Conservation (phyloP, 2,113 vertebrate species). For the Chaetodon auriga region DNA sequence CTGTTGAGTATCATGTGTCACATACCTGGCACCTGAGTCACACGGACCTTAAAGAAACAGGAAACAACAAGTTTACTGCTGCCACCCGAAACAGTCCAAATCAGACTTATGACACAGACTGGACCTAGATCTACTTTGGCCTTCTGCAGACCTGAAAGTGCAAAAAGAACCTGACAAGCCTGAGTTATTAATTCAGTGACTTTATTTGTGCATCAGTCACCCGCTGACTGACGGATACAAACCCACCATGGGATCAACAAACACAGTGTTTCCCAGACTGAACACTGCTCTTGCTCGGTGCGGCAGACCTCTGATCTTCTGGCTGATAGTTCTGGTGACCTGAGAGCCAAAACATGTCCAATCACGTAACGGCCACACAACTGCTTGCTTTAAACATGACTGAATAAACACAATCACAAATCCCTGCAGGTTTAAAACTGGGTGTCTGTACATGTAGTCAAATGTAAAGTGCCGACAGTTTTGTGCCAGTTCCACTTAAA, state of each 20-base stretch:
- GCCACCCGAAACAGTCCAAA: background rate
- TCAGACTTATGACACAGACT: no score
- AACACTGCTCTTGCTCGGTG: conserved; percentile 90
- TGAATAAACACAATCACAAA: background rate
- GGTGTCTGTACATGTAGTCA: background rate
- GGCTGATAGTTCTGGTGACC: conserved; percentile 88
- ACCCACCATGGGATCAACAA: conserved; percentile 93
- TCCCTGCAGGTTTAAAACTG: background rate
- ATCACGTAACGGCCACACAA: background rate
- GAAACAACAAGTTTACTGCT: background rate
- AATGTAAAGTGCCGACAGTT: no score
- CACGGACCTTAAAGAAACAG: conserved; percentile 81
- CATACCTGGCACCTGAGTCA: no score
- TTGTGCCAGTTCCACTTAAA: no score
- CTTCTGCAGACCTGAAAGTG: background rate
- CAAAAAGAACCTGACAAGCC: background rate
- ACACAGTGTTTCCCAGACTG: conserved; percentile 88
- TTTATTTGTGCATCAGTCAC: background rate
- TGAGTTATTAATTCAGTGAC: no score
- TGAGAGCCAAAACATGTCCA: conserved; percentile 54
- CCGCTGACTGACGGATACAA: background rate
- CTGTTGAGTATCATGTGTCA: no score
- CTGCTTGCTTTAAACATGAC: background rate
- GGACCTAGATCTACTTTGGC: background rate
- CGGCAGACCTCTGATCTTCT: conserved; percentile 88